These are phyloP conservation scores for Drosophila longiperda DNA, from an alignment of 2,888 invertebrate genomes.

Conservation along the genomic window DNA sequence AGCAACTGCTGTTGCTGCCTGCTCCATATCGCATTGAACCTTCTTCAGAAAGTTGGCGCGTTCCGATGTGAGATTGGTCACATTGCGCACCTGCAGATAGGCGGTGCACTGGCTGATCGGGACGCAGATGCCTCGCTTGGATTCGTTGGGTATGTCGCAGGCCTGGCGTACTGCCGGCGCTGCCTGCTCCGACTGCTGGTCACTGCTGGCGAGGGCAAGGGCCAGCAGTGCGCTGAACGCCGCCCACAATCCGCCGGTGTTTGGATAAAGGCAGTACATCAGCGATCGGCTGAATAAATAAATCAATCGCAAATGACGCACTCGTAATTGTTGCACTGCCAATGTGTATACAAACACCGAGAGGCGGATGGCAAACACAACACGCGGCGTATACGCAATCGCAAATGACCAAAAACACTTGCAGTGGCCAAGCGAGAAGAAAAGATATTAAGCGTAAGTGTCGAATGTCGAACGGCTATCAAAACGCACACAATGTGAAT, in stretches of 20 bases:
- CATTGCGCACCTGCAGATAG: conserved; percentile 81
- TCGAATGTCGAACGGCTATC: conserved; percentile 26
- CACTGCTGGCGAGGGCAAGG: conserved; percentile 30
- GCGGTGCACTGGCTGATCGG: conserved; percentile 76
- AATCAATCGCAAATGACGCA: conserved; percentile 26
- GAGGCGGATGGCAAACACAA: conserved; percentile 1
- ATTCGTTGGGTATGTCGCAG: conserved; percentile 84
- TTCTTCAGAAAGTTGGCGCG: conserved; percentile 83
- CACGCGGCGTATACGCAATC: conserved; percentile 65
- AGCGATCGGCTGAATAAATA: conserved; percentile 24
- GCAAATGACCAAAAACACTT: conserved; percentile 9
- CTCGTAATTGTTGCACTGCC: conserved; percentile 11
- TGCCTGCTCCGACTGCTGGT: conserved; percentile 1
- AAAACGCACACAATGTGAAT: conserved; percentile 47
- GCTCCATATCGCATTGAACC: conserved; percentile 79
- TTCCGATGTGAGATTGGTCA: conserved; percentile 77
- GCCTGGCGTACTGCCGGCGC: conserved; percentile 44
- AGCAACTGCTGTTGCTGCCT: neutral
- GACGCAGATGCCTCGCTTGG: conserved; percentile 80
- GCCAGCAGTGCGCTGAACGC: conserved; percentile 51
- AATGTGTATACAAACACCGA: conserved; percentile 33
- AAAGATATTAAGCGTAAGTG: conserved; percentile 23
- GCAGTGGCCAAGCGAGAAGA: conserved; percentile 11
- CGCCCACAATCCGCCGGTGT: conserved; percentile 49
- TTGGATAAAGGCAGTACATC: conserved; percentile 26